Percentiles rank a stretch among this genome's conserved stretches.
Evolutionary conservation across 2,113 vertebrate species (phyloP).

Genomic region (Podilymbus podiceps): DNA sequence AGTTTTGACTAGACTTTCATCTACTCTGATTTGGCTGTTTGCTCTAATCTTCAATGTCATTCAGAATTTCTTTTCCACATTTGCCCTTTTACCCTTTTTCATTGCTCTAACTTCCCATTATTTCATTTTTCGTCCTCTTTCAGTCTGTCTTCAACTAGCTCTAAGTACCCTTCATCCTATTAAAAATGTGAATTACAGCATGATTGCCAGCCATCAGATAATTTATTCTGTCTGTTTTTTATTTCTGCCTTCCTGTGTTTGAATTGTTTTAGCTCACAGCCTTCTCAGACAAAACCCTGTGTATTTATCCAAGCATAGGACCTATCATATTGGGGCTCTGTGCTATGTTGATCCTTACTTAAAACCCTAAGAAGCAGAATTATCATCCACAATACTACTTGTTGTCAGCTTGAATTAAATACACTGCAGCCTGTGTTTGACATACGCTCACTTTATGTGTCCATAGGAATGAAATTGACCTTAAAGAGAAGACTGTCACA

Average conservation of each 20-base stretch:
- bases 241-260: neutral
- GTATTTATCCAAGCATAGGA: neutral
- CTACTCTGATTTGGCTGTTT: neutral
- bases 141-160: neutral
- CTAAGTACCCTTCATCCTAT: neutral
- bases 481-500: neutral
- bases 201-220: neutral
- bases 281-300: accelerated
- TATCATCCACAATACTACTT: neutral
- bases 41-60: neutral
- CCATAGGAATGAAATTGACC: neutral
- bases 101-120: neutral
- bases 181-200: neutral
- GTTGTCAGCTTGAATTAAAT: neutral
- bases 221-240: neutral
- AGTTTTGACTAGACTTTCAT: neutral
- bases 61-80: neutral
- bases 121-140: neutral
- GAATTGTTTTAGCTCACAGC: neutral
- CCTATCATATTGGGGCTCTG: accelerated
- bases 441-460: neutral
- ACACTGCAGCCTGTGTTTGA: neutral
- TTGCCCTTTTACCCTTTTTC: neutral
- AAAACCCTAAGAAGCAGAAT: neutral
- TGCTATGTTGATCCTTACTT: neutral